phyloP scores from a whole-genome alignment of 92 coral and sea anemone genomes.

The Palythoa caribaeorum region DNA sequence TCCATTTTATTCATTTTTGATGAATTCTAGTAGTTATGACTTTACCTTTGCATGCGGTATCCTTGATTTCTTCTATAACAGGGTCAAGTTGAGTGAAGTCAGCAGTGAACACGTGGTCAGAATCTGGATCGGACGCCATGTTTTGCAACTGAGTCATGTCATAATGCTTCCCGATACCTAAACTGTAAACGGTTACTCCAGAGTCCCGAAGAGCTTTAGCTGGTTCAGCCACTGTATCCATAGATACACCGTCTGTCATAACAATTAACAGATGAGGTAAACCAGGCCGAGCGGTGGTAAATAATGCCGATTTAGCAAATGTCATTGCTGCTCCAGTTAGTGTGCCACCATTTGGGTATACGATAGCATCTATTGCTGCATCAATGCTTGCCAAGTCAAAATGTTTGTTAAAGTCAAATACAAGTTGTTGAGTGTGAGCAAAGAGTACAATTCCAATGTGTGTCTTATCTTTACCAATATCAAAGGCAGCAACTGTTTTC shows the following conservation, averaged over 20 bases:
- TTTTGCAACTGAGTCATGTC: constrained; percentile 40
- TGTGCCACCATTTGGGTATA: constrained; percentile 46
- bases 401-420: constrained; percentile 39
- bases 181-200: too few species aligned
- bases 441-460: constrained; percentile 34
- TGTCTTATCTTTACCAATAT: constrained; percentile 12
- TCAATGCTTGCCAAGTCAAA: constrained; percentile 13
- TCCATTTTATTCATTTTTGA: neutral
- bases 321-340: constrained; percentile 38
- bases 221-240: too few species aligned
- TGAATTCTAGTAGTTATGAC: neutral
- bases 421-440: neutral
- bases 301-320: constrained; percentile 4
- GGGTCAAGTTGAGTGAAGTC: constrained; percentile 54
- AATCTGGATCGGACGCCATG: constrained; percentile 77
- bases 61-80: constrained; percentile 61
- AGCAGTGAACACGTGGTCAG: constrained; percentile 71
- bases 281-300: constrained; percentile 45
- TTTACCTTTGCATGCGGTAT: constrained; percentile 60
- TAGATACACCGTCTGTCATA: neutral
- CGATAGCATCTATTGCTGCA: constrained; percentile 32
- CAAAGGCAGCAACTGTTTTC: constrained; percentile 19
- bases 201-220: too few species aligned
- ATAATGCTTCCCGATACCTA: constrained; percentile 65
- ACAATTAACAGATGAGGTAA: constrained; percentile 43